Base-by-base conservation (phyloP, 1,140 invertebrate genomes). In the Euglossa dilemma region DNA sequence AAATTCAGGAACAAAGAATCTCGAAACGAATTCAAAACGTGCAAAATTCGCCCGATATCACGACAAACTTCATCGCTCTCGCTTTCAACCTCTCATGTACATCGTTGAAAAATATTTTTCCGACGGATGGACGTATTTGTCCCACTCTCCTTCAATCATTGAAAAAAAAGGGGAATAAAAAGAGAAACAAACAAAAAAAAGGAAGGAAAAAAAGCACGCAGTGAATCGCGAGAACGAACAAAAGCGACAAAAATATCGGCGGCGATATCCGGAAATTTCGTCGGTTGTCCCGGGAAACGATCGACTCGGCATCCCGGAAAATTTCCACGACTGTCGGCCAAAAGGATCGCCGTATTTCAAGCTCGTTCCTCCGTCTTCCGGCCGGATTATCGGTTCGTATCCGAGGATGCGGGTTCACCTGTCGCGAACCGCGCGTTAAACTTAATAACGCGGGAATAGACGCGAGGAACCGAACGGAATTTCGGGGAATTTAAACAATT, bases 221-320 rank as follows among this genome's bases (percentile, higher is more conserved):
- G n/a, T 36, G 59, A 11, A 28, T 25, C 28, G 47, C 47, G 47
- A 16, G 59, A 43, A 18, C 7, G 52, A 79, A 78, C 52, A 78
- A 70, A 70, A 57, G n/a, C 76, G 52, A 16, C n/a, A 14, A 79
- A 79, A 78, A 57, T 78, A 57, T 78, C 36, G 43, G 6, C 20
- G 16, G 66, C 66, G 52, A 59, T 79, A 70, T 70, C 63, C 9
- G 64, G 52, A 79, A 70, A 79, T 79, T 70, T 57, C 45, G 16
- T 14, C 28, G 18, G 43, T 20, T 78, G 76, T 70, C 52, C 64
- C 36, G 36, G 50, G 18, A 20, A 79, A 70, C 66, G 52, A 79
- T 79, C 66, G 25, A 78, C 64, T 28, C n/a, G 23, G 11, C 8
- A 45, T 57, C 20, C n/a, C 1, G 76, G 43, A 70, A 70, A 70